Conservation (phyloP, 2,888 invertebrate genomes). For the Piscicola geometra region DNA sequence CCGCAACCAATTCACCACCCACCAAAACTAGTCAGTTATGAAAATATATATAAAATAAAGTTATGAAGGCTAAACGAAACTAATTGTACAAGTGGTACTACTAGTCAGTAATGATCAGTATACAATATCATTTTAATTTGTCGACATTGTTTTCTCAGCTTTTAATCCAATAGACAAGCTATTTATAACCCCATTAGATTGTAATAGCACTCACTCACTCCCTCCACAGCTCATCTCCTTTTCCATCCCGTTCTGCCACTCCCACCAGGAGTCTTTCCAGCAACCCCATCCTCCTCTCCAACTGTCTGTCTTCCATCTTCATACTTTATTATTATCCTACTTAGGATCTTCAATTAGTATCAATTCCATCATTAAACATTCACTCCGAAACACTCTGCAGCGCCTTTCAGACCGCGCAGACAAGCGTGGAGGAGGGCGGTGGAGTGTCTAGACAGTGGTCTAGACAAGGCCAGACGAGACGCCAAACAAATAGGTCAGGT, state of each 20-base stretch:
- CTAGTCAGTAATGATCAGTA: too few species aligned
- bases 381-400: background rate
- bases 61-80: too few species aligned
- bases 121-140: too few species aligned
- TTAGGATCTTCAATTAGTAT: background rate
- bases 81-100: too few species aligned
- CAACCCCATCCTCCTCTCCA: background rate
- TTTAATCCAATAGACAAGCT: too few species aligned
- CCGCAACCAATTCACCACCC: too few species aligned
- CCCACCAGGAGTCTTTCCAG: background rate
- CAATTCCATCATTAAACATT: background rate
- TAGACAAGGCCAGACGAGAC: background rate
- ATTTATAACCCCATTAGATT: too few species aligned
- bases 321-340: background rate
- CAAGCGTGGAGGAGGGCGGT: background rate
- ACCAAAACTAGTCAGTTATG: too few species aligned
- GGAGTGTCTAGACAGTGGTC: background rate
- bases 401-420: background rate
- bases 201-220: too few species aligned
- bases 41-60: too few species aligned
- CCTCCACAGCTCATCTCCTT: too few species aligned
- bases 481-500: slow-evolving; percentile 65
- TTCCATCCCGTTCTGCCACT: background rate
- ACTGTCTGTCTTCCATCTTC: background rate
- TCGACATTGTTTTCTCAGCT: too few species aligned